A percentile compares a stretch with the other conserved stretches of the same genome.
These are phyloP conservation scores for human (Homo sapiens) DNA, from an alignment of 2,113 vertebrate species.

Conservation along the genomic window GRCh38 chr17:11618001-11618500, in stretches of 20 bases:
- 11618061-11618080: neutral
- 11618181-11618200: neutral
- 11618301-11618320: neutral
- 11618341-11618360: no score
- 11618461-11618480: no score
- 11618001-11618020: neutral
- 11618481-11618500: no score
- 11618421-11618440: no score
- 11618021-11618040: neutral
- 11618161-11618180: neutral
- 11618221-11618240: neutral
- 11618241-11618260: neutral
- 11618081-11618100: neutral
- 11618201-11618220: neutral
- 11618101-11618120: neutral
- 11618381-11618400: no score
- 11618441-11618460: no score
- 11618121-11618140: neutral
- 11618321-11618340: no score
- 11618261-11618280: neutral
- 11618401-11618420: no score
- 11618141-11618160: rapidly evolving
- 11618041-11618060: neutral
- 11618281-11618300: neutral
- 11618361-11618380: no score